Percentiles rank a stretch among this genome's conserved stretches.
Evolutionary conservation across 2,888 invertebrate species (phyloP).

Genomic region (Amblyjoppa fuscipennis): DNA sequence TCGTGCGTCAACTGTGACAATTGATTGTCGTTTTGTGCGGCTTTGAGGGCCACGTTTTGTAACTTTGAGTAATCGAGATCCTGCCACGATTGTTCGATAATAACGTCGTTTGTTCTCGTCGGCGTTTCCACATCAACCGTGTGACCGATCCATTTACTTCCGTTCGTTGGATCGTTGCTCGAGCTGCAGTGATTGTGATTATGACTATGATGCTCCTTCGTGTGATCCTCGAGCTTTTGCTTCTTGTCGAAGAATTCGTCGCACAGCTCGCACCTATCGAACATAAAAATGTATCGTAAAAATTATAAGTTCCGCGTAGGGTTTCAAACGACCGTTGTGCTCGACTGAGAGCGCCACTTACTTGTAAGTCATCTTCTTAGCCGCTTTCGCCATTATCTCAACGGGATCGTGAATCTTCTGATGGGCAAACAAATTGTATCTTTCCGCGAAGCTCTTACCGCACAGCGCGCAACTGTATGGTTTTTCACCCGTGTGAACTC

Average conservation of each 20-base stretch:
- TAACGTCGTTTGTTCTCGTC: not conserved
- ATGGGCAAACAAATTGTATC: slow-evolving; percentile 83
- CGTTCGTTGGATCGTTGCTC: slow-evolving; percentile 24
- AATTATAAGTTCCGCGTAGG: not conserved
- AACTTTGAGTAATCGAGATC: slow-evolving; percentile 69
- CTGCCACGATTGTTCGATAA: slow-evolving; percentile 64
- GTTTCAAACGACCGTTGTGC: no score
- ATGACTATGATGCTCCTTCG: slow-evolving; percentile 62
- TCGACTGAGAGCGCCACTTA: slow-evolving; percentile 54
- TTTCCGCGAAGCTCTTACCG: slow-evolving; percentile 80
- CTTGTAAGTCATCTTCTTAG: slow-evolving; percentile 72
- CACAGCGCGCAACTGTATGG: slow-evolving; percentile 75
- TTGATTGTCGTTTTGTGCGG: slow-evolving; percentile 48
- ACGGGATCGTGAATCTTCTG: slow-evolving; percentile 80
- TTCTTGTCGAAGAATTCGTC: slow-evolving; percentile 70
- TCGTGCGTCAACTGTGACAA: slow-evolving; percentile 57
- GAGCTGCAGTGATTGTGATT: not conserved
- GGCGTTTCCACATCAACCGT: slow-evolving; percentile 37
- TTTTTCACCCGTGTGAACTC: slow-evolving; percentile 88
- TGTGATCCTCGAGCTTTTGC: slow-evolving; percentile 72
- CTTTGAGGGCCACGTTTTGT: slow-evolving; percentile 40
- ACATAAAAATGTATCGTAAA: not conserved
- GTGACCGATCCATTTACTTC: slow-evolving; percentile 49
- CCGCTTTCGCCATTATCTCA: slow-evolving; percentile 70
- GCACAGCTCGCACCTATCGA: slow-evolving; percentile 72